Evolutionary conservation across 2,797 vertebrate species (phyloP).

Genomic region (Crocodylus rhombifer): DNA sequence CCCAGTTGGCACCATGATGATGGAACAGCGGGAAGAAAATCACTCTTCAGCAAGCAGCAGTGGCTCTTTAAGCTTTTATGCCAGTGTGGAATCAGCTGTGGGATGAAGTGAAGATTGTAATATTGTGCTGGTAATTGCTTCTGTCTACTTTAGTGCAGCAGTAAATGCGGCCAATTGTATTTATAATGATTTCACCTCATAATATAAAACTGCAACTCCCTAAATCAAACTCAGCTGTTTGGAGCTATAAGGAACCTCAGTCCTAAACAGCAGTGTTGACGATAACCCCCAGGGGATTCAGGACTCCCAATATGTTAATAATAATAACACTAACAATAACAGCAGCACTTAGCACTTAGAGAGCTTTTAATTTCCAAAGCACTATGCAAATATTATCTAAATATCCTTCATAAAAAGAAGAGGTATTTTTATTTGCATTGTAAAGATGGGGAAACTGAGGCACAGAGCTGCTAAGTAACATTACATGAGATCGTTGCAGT

Average conservation of each 20-base stretch:
- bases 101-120: background rate
- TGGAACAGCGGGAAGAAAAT: background rate
- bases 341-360: background rate
- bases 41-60: background rate
- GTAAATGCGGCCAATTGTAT: background rate
- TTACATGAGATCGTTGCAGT: background rate
- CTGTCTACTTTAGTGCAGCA: background rate
- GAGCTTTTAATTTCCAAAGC: background rate
- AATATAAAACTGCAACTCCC: background rate
- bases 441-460: conserved; percentile 19
- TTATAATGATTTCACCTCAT: background rate
- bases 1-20: background rate
- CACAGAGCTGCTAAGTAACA: background rate
- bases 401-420: background rate
- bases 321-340: background rate
- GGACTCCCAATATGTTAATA: background rate
- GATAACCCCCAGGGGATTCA: background rate
- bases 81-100: background rate
- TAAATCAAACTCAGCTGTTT: background rate
- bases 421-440: background rate
- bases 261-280: background rate
- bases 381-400: background rate
- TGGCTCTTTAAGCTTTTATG: background rate
- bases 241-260: background rate
- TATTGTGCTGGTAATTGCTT: background rate